Evolutionary conservation across 92 coral and sea anemone species (phyloP), one percentile per base, ranked within the genome.

Genomic region (Umimayanthus kanabou): DNA sequence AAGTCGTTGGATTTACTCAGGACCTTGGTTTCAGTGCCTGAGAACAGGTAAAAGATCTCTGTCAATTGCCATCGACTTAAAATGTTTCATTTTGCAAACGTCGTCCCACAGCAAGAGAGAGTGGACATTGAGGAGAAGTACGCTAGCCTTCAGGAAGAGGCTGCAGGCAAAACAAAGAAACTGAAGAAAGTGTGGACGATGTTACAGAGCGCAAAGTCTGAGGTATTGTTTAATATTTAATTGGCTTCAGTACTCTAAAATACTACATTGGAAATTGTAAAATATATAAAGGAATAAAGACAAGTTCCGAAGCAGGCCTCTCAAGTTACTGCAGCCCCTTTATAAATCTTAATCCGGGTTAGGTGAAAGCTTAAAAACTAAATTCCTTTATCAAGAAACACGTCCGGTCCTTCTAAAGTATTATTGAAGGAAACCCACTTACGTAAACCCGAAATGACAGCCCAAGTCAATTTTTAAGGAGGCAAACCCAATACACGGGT

Each of bases 161-260:
- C 99, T 67, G 96, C 99, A 4, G 99, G 99, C 15, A 97, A 97
- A 88, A 95, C 99, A 2, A 97, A 97, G 90, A 97, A 97, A 77
- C 92, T 97, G 64, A 97, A 97, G 94, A 97, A 97, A 89, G 99
- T 97, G 75, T 97, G 99, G 99, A 95, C 90, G 7, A 97, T 97
- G 99, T 88, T 97, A 15, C 93, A 89, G 97, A 97, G 99, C 92
- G 99, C 99, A 33, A 94, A 97, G 85, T 97, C 99, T 72, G 99
- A 97, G 98, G 99, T 96, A 73, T 25, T n/a, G 14, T 22, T 22
- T 6, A 29, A 6, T 71, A 47, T 2, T 40, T 50, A 3, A 2
- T 20, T 66, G 9, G 49, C 49, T 45, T 45, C 49, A 45, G 49
- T 45, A 5, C 6, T 45, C 49, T 45, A 45, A 45, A 45, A 0